phyloP scores from a whole-genome alignment of 2,113 vertebrate species.

The Coreoperca whiteheadi region DNA sequence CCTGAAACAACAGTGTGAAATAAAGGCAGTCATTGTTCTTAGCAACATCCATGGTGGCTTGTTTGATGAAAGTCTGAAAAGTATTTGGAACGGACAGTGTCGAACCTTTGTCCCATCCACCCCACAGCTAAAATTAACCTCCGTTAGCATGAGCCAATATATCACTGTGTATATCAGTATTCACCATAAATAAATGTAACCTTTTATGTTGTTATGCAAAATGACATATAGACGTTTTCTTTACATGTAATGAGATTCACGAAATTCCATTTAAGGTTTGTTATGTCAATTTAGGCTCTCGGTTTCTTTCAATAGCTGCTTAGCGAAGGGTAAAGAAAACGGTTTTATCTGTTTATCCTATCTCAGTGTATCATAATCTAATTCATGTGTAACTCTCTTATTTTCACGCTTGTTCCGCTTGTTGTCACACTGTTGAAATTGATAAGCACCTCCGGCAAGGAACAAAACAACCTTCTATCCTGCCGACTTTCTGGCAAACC shows the following conservation, averaged over 20 bases:
- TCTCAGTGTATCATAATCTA: neutral
- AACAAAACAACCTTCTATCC: neutral
- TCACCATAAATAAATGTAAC: constrained; percentile 5
- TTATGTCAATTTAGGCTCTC: neutral
- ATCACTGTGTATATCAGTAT: constrained; percentile 5
- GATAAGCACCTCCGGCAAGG: neutral
- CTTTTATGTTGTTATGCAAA: neutral
- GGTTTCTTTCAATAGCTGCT: constrained; percentile 2
- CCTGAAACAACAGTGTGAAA: constrained; percentile 68
- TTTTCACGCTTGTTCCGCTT: too few relatives aligned
- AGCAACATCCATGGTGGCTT: constrained; percentile 39
- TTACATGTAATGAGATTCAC: neutral
- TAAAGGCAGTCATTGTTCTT: constrained; percentile 78
- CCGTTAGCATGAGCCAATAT: constrained; percentile 13
- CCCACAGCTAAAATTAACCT: constrained; percentile 31
- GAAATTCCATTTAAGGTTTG: neutral
- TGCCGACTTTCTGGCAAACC: neutral
- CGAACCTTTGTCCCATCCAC: constrained; percentile 40
- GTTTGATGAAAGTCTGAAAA: constrained; percentile 75
- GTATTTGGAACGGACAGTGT: constrained; percentile 63
- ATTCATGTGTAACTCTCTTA: neutral
- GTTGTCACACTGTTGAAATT: constrained; percentile 6
- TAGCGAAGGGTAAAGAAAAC: neutral
- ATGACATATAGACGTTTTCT: neutral
- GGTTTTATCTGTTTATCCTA: neutral